Percentiles rank a stretch among this genome's conserved stretches.
These are phyloP conservation scores for Nomada fucata DNA, from an alignment of 2,888 invertebrate genomes.

Conservation along the genomic window DNA sequence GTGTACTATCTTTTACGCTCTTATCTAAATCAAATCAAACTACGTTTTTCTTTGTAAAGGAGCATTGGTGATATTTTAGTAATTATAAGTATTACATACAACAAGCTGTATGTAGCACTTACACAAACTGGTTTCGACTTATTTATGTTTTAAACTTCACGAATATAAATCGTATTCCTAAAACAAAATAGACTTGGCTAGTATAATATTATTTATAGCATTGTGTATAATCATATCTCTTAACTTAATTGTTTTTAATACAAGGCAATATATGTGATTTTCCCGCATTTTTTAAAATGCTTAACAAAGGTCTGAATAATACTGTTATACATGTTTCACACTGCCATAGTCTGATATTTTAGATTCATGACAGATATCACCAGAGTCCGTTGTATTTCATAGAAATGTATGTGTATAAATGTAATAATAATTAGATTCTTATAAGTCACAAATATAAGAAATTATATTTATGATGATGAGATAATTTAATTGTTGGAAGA, in stretches of 20 bases:
- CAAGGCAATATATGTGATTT: conserved; percentile 27
- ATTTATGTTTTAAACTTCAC: conserved; percentile 42
- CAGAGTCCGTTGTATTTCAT: conserved; percentile 36
- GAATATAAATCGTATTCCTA: conserved; percentile 31
- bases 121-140: conserved; percentile 28
- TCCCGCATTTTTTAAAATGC: conserved; percentile 23
- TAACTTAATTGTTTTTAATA: conserved; percentile 45
- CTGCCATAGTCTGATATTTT: conserved; percentile 56
- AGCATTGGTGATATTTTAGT: conserved; percentile 30
- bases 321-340: conserved; percentile 46
- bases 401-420: conserved; percentile 42
- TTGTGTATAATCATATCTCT: conserved; percentile 26
- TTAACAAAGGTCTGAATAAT: conserved; percentile 27
- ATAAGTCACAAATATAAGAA: conserved; percentile 18
- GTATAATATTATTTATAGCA: conserved; percentile 43
- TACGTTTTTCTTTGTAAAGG: conserved; percentile 22
- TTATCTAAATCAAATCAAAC: conserved; percentile 36
- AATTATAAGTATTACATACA: conserved; percentile 37
- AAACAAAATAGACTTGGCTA: conserved; percentile 46
- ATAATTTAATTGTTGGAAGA: conserved; percentile 32
- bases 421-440: conserved; percentile 31
- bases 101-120: conserved; percentile 28
- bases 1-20: conserved; percentile 44
- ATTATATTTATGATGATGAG: conserved; percentile 37
- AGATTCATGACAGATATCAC: conserved; percentile 34